A percentile compares a stretch with the other conserved stretches of the same genome.
These are phyloP conservation scores for Scaptomyza parva DNA, from an alignment of 2,888 invertebrate genomes.

Conservation along the genomic window DNA sequence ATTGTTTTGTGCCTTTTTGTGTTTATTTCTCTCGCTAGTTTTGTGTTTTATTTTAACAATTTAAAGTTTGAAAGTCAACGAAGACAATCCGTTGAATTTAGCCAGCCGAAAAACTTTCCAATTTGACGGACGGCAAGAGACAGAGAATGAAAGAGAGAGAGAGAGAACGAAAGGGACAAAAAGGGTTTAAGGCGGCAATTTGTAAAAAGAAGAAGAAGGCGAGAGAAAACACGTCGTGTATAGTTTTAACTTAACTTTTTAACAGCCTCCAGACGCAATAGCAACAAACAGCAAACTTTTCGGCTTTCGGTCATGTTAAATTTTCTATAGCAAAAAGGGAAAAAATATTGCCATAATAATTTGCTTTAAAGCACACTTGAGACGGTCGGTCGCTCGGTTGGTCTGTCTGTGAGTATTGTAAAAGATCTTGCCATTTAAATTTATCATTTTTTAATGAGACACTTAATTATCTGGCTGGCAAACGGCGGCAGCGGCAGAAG, in stretches of 20 bases:
- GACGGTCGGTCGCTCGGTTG: too few species aligned
- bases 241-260: constrained; percentile 35
- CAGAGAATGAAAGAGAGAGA: background rate
- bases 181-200: constrained; percentile 66
- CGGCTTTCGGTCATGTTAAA: constrained; percentile 23
- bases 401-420: constrained; percentile 45
- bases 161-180: constrained; percentile 2
- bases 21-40: constrained; percentile 1
- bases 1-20: constrained; percentile 27
- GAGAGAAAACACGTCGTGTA: constrained; percentile 10
- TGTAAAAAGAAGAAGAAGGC: constrained; percentile 31
- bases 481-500: constrained; percentile 8
- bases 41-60: constrained; percentile 40
- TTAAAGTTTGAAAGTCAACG: constrained; percentile 55
- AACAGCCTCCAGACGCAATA: constrained; percentile 7
- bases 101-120: constrained; percentile 49
- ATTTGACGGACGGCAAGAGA: constrained; percentile 44
- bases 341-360: constrained; percentile 14
- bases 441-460: constrained; percentile 80
- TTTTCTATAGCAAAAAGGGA: constrained; percentile 19
- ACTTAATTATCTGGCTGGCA: constrained; percentile 73
- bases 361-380: constrained; percentile 50
- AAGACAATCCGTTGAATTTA: constrained; percentile 46
- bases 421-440: constrained; percentile 76
- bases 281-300: constrained; percentile 8